phyloP scores from a whole-genome alignment of 2,113 vertebrate genomes.

The Puntigrus tetrazona region DNA sequence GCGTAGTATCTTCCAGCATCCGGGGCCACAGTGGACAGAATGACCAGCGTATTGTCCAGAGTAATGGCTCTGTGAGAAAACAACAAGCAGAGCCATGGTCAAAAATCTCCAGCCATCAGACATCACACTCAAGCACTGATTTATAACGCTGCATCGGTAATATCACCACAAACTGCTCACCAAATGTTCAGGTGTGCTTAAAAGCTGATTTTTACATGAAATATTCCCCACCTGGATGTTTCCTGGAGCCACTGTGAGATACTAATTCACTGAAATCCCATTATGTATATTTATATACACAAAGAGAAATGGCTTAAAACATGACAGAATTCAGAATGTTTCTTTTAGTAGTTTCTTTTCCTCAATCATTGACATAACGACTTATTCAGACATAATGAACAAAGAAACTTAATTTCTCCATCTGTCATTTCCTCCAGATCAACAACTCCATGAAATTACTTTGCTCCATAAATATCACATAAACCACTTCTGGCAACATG shows the following conservation, averaged over 20 bases:
- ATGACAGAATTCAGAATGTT: neutral
- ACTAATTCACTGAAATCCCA: neutral
- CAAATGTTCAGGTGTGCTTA: slow-evolving; percentile 1
- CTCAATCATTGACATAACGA: neutral
- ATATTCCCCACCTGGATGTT: neutral
- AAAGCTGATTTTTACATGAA: slow-evolving; percentile 9
- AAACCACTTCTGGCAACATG: neutral
- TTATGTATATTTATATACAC: slow-evolving; percentile 9
- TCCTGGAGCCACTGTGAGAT: neutral
- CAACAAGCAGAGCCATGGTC: neutral
- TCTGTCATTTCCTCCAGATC: slow-evolving; percentile 3
- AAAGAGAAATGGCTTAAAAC: slow-evolving; percentile 3
- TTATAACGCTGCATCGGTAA: slow-evolving; percentile 9
- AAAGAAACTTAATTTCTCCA: neutral
- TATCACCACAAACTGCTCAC: neutral
- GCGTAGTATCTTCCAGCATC: slow-evolving; percentile 94
- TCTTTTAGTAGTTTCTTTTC: neutral
- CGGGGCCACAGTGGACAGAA: slow-evolving; percentile 93
- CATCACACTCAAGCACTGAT: slow-evolving; percentile 1
- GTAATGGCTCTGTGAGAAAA: slow-evolving; percentile 85
- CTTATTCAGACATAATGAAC: neutral
- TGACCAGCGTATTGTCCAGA: slow-evolving; percentile 95
- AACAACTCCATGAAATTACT: neutral
- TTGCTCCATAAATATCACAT: neutral
- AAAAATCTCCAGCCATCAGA: neutral